These are phyloP conservation scores for Sitodiplosis mosellana DNA, from an alignment of 1,140 invertebrate species.

Conservation along the genomic window DNA sequence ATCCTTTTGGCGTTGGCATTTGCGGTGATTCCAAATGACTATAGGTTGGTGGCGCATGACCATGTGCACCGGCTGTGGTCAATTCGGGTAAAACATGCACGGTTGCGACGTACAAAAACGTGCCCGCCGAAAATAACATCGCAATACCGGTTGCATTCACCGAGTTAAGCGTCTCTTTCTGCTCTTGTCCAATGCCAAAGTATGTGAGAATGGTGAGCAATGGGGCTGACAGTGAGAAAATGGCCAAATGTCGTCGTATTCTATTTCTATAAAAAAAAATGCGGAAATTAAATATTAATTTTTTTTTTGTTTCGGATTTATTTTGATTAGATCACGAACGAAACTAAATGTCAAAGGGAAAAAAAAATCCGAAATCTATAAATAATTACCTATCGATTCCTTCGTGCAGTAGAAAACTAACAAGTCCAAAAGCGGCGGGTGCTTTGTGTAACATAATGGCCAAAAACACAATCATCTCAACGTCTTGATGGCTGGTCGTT, in stretches of 20 bases:
- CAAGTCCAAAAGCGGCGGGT: slow-evolving; percentile 93
- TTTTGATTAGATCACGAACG: too few species aligned
- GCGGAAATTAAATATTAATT: background rate
- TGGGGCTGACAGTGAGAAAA: slow-evolving; percentile 89
- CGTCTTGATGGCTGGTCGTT: slow-evolving; percentile 81
- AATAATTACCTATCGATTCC: slow-evolving; percentile 64
- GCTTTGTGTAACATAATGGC: slow-evolving; percentile 99
- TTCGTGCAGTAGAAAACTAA: slow-evolving; percentile 90
- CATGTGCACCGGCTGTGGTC: slow-evolving; percentile 4
- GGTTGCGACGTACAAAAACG: slow-evolving; percentile 96
- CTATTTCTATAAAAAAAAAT: slow-evolving; percentile 33
- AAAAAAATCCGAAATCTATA: background rate
- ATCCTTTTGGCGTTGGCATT: slow-evolving; percentile 28
- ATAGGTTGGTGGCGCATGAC: slow-evolving; percentile 9
- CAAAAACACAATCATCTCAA: slow-evolving; percentile 94
- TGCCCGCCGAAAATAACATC: slow-evolving; percentile 97
- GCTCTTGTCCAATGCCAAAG: slow-evolving; percentile 78
- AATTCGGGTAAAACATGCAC: slow-evolving; percentile 90
- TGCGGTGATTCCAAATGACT: slow-evolving; percentile 23
- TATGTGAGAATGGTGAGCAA: slow-evolving; percentile 80
- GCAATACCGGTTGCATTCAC: slow-evolving; percentile 80
- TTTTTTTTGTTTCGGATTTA: too few species aligned
- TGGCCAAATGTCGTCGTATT: slow-evolving; percentile 76
- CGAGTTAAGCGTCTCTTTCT: slow-evolving; percentile 50
- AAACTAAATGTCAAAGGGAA: background rate